A percentile compares a stretch with the other conserved stretches of the same genome.
Evolutionary conservation across 2,113 vertebrate genomes (phyloP).

Genomic region (Microcebus ravelobensis): DNA sequence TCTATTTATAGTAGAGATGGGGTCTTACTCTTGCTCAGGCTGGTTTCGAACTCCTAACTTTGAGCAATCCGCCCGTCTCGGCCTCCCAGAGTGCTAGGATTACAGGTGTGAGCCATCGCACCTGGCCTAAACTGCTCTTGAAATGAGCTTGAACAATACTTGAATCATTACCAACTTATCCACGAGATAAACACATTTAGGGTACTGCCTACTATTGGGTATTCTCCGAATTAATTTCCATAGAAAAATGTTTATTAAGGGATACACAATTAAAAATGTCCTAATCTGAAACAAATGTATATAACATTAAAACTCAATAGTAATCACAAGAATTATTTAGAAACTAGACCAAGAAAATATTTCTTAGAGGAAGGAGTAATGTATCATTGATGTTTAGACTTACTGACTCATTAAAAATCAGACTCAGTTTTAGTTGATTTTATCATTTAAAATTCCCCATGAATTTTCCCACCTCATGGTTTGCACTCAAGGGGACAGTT

Average conservation of each 20-base stretch:
- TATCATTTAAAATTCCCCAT: neutral
- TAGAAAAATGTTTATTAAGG: conserved; percentile 35
- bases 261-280: neutral
- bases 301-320: neutral
- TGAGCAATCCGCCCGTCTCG: too few species aligned
- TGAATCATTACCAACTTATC: neutral
- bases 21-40: too few species aligned
- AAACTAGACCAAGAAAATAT: neutral
- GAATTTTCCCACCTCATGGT: neutral
- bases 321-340: conserved; percentile 27
- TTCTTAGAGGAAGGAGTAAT: neutral
- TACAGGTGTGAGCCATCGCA: too few species aligned
- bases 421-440: neutral
- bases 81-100: too few species aligned
- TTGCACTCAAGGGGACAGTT: neutral
- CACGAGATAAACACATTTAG: neutral
- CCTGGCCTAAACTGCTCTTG: neutral
- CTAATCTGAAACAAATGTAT: neutral
- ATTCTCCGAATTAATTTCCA: conserved; percentile 45
- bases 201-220: neutral
- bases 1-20: too few species aligned
- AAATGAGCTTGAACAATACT: neutral
- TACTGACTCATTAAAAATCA: neutral
- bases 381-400: neutral
- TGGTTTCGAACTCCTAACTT: too few species aligned